phyloP scores from a whole-genome alignment of 2,113 vertebrate genomes.

The Amphilophus citrinellus region DNA sequence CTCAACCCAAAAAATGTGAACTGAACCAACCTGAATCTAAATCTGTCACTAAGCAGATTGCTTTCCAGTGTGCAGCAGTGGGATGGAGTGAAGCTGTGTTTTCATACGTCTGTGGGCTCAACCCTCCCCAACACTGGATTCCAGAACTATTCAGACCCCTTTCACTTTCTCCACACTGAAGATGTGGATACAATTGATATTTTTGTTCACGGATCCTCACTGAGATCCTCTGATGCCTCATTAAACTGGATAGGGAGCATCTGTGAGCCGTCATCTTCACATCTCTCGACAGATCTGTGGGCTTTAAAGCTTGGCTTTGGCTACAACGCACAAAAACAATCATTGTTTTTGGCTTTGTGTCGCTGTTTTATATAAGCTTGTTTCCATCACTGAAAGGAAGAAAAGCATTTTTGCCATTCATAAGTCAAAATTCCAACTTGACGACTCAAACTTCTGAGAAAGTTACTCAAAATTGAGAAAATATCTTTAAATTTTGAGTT shows the following conservation, averaged over 20 bases:
- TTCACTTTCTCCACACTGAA: not conserved
- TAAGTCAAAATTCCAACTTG: not conserved
- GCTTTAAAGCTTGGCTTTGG: not conserved
- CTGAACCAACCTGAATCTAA: constrained; percentile 13
- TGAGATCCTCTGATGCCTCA: not conserved
- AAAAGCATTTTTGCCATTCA: too few relatives aligned
- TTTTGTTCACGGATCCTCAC: not conserved
- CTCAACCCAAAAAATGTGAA: constrained; percentile 56
- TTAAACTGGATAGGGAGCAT: not conserved
- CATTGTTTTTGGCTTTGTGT: too few relatives aligned
- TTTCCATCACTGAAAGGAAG: too few relatives aligned
- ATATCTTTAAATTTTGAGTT: too few relatives aligned
- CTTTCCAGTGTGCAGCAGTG: not conserved
- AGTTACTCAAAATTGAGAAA: too few relatives aligned
- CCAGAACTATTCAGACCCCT: not conserved
- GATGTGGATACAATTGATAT: not conserved
- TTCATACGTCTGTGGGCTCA: not conserved
- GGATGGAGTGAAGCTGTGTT: constrained; percentile 2
- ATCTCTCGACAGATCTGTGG: not conserved
- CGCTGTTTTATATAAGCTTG: too few relatives aligned
- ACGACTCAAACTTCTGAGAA: not conserved
- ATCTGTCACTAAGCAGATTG: not conserved
- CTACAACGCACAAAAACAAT: not conserved
- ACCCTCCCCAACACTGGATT: not conserved
- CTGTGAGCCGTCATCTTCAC: not conserved